A percentile compares a stretch with the other conserved stretches of the same genome.
phyloP scores from a whole-genome alignment of 2,797 vertebrate species.

The Melanotaenia maccullochi region DNA sequence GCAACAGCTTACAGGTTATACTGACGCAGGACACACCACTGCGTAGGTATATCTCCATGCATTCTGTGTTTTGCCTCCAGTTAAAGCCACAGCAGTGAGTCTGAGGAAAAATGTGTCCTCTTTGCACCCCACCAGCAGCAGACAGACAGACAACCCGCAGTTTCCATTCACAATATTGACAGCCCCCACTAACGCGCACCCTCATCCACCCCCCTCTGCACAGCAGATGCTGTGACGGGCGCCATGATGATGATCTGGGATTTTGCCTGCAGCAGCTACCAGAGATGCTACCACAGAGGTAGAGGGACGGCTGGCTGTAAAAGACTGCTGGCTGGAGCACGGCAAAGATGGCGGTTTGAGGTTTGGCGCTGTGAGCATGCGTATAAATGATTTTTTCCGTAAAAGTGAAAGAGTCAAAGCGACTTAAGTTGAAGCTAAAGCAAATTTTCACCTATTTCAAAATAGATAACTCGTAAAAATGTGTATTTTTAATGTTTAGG shows the following conservation, averaged over 20 bases:
- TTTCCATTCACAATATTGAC: constrained; percentile 81
- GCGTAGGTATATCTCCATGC: not conserved
- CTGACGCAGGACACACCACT: constrained; percentile 1
- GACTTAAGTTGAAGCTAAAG: not conserved
- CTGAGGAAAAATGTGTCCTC: constrained; percentile 40
- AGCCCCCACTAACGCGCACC: constrained; percentile 47
- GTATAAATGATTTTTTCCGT: not conserved
- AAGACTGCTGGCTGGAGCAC: not conserved
- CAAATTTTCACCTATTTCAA: fast-evolving
- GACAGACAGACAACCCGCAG: constrained; percentile 67
- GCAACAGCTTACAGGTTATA: not conserved
- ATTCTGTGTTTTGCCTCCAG: not conserved
- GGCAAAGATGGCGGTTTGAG: constrained; percentile 57
- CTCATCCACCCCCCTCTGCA: constrained; percentile 73
- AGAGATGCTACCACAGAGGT: constrained; percentile 14
- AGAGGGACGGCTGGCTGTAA: constrained; percentile 25
- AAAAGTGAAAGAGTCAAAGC: not conserved
- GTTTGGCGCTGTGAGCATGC: constrained; percentile 33
- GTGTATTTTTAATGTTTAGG: not conserved
- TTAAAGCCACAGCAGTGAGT: constrained; percentile 53
- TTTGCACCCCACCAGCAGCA: constrained; percentile 48
- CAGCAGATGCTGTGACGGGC: constrained; percentile 81
- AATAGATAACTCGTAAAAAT: not conserved
- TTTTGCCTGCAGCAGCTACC: constrained; percentile 79
- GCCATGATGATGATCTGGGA: constrained; percentile 86